phyloP scores from a whole-genome alignment of 2,888 invertebrate species.

The Pycnomerus fuliginosus region DNA sequence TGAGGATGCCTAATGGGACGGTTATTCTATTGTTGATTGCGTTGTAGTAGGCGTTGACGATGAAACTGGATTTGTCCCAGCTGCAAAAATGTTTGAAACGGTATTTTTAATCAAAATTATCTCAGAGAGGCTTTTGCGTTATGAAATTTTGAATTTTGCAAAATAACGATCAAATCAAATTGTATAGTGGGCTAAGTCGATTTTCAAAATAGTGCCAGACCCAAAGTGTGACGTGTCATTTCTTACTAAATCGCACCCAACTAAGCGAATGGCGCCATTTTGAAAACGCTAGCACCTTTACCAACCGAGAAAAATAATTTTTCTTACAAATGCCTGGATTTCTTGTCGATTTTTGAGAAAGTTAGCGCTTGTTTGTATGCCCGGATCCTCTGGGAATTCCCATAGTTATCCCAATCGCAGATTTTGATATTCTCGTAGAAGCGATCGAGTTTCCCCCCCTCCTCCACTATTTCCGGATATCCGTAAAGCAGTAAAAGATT shows the following conservation, averaged over 20 bases:
- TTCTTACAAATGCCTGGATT: conserved; percentile 5
- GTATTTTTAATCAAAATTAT: background rate
- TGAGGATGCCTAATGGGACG: background rate
- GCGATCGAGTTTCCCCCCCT: conserved; percentile 36
- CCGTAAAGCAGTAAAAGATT: conserved; percentile 50
- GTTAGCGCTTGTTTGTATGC: conserved; percentile 44
- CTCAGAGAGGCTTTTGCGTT: background rate
- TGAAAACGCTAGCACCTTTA: background rate
- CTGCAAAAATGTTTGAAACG: background rate
- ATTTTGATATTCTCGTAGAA: conserved; percentile 48
- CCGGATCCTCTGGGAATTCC: conserved; percentile 44
- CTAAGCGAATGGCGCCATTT: background rate
- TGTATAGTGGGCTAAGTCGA: too few species aligned
- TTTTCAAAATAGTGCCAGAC: too few species aligned
- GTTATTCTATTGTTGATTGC: background rate
- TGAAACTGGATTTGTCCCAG: background rate
- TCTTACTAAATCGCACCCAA: too few species aligned
- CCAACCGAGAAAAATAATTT: too few species aligned
- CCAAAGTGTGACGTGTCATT: too few species aligned
- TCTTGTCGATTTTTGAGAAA: conserved; percentile 28
- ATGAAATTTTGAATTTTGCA: background rate
- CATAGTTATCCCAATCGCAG: conserved; percentile 48
- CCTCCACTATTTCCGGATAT: conserved; percentile 41
- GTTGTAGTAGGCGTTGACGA: background rate
- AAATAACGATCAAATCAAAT: background rate